Evolutionary conservation across 2,797 vertebrate genomes (phyloP).

Genomic region (Scomberomorus guttatus): DNA sequence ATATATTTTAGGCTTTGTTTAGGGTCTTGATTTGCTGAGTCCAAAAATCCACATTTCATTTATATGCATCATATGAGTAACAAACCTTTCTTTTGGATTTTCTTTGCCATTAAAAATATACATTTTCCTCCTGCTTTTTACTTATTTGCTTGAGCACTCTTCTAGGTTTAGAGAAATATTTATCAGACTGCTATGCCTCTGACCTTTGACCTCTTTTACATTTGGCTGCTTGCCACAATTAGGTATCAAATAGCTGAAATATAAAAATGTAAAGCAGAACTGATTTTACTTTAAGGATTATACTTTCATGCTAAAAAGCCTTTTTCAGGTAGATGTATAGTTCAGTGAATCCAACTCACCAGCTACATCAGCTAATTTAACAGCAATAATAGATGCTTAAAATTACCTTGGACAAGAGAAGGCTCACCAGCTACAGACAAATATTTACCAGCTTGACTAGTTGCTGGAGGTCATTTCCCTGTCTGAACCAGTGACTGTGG

Average conservation of each 20-base stretch:
- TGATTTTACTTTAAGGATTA: neutral
- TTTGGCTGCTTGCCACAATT: neutral
- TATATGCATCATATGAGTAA: neutral
- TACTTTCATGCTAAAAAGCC: neutral
- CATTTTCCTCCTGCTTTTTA: neutral
- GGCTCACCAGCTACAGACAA: slow-evolving; percentile 12
- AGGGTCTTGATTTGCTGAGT: neutral
- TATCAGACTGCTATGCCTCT: neutral
- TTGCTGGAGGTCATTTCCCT: slow-evolving; percentile 13
- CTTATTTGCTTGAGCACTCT: neutral
- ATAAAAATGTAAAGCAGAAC: neutral
- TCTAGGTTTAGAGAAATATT: neutral
- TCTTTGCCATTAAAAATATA: neutral
- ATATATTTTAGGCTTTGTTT: neutral
- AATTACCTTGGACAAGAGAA: neutral
- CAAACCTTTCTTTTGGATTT: neutral
- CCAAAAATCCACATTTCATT: neutral
- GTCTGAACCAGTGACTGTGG: slow-evolving; percentile 23
- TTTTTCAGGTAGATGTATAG: neutral
- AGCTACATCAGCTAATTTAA: neutral
- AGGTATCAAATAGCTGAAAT: neutral
- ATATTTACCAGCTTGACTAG: slow-evolving; percentile 9
- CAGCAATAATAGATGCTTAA: neutral
- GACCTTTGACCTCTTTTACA: slow-evolving; percentile 2
- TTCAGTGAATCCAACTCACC: neutral